A percentile compares a stretch with the other conserved stretches of the same genome.
Conservation (phyloP, 2,888 invertebrate species). For the Leptopilina syphax region DNA sequence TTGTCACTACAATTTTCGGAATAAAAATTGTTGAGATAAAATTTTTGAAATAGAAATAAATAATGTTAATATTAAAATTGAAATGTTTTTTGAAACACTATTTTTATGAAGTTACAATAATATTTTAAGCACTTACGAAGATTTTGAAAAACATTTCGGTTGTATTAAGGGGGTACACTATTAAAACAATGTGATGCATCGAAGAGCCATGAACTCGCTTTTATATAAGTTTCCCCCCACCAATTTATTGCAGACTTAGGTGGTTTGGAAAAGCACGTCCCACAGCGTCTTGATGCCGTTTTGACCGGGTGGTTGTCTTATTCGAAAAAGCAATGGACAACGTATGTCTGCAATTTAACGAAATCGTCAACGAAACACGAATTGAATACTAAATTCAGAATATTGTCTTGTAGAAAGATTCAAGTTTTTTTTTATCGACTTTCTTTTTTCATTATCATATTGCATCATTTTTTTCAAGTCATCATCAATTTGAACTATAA, state of each 20-base stretch:
- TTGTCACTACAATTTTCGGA: no score
- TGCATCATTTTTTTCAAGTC: no score
- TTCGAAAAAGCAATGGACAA: slow-evolving; percentile 15
- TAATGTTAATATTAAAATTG: no score
- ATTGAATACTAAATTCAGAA: slow-evolving; percentile 47
- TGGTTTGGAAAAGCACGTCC: slow-evolving; percentile 16
- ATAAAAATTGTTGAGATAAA: no score
- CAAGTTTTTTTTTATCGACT: neutral
- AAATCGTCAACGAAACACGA: slow-evolving; percentile 54
- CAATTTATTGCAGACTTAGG: slow-evolving; percentile 38
- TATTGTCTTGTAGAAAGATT: neutral
- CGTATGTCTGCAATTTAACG: slow-evolving; percentile 46
- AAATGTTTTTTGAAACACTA: neutral
- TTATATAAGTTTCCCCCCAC: slow-evolving; percentile 64
- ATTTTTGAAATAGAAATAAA: no score
- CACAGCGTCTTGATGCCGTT: slow-evolving; percentile 6
- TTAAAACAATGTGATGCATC: slow-evolving; percentile 67
- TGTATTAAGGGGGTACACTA: slow-evolving; percentile 36
- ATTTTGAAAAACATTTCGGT: slow-evolving; percentile 69
- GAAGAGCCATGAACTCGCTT: slow-evolving; percentile 58
- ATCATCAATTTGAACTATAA: no score
- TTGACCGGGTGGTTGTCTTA: neutral
- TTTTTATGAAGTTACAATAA: no score
- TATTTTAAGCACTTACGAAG: slow-evolving; percentile 65
- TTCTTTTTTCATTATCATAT: neutral